A percentile compares a stretch with the other conserved stretches of the same genome.
Evolutionary conservation across 1,140 invertebrate genomes (phyloP).

Genomic region (Campoletis sonorensis): DNA sequence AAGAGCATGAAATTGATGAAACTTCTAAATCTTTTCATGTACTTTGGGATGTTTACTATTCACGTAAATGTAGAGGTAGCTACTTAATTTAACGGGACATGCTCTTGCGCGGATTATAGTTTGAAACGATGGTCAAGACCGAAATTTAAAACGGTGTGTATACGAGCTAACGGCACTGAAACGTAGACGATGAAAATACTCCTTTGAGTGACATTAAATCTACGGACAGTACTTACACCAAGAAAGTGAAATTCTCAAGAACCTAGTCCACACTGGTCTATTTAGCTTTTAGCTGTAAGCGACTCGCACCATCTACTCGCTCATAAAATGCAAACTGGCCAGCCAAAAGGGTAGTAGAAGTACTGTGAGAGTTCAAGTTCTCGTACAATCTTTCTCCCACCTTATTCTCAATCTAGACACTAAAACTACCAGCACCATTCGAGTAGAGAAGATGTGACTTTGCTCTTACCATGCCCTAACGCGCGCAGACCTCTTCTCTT

Average conservation of each 20-base stretch:
- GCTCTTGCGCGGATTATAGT: too few relatives aligned
- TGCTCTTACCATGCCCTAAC: slow-evolving; percentile 31
- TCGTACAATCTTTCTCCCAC: slow-evolving; percentile 34
- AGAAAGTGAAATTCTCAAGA: slow-evolving; percentile 43
- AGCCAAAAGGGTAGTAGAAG: slow-evolving; percentile 9
- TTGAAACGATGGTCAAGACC: too few relatives aligned
- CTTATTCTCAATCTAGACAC: neutral
- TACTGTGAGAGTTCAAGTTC: slow-evolving; percentile 48
- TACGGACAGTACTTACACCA: slow-evolving; percentile 33
- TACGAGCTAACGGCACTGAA: neutral
- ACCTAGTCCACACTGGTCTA: slow-evolving; percentile 10
- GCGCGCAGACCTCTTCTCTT: neutral
- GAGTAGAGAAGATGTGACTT: slow-evolving; percentile 23
- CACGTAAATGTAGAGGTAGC: too few relatives aligned
- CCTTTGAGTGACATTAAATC: slow-evolving; percentile 10
- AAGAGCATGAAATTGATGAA: too few relatives aligned
- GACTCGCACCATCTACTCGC: slow-evolving; percentile 10
- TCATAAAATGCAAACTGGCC: slow-evolving; percentile 53
- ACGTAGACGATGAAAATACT: slow-evolving; percentile 1
- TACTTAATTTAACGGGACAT: too few relatives aligned
- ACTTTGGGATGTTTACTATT: too few relatives aligned
- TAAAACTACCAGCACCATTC: neutral
- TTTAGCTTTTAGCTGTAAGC: slow-evolving; percentile 32
- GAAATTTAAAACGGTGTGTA: too few relatives aligned
- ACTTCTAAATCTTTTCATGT: too few relatives aligned